Evolutionary conservation across 2,113 vertebrate genomes (phyloP), one percentile per base, ranked within the genome.

Genomic region (Poicephalus meyeri): DNA sequence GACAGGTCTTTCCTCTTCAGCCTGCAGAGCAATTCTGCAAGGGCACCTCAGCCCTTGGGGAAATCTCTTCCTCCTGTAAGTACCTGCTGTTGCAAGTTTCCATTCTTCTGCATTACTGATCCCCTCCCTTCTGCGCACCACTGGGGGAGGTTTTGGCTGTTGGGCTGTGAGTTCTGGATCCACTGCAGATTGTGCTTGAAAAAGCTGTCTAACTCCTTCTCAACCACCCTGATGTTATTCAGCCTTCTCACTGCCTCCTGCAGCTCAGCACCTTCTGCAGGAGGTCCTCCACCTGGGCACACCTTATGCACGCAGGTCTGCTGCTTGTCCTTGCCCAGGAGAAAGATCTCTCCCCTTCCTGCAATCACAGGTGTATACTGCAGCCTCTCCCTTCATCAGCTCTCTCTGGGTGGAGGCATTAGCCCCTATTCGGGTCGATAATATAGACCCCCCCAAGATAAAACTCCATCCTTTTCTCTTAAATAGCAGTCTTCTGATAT

Each of bases 401-500:
- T 44, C 35, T 23, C 14, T 71, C 56, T n/a, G 35, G 11, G 4
- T 14, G 11, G 8, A 16, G 35, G n/a, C 49, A 41, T 7, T 1
- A 0, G 56, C 66, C 56, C 16, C n/a, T 29, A 11, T 39, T 5
- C 1, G 29, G 3, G 0, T 8, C 7, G 4, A 11, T n/a, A 33
- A 6, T 2, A 39, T 68, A 61, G 46, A 68, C 18, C 25, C 52
- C 28, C 29, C 49, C 37, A 39, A 25, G 49, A 50, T 24, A 50
- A 53, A 35, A 53, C 68, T 68, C 46, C 68, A 86, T 39, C 11
- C 39, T 35, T 14, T 53, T 69, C 46, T 61, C 39, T 56, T 33
- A 56, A 56, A 56, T 21, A n/a, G 31, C 55, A 86, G 65, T 58
- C 50, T 60, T 88, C 53, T 74, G 60, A 52, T 84, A 53, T 37